Evolutionary conservation across 2,888 invertebrate species (phyloP).

Genomic region (Xestia c-nigrum): DNA sequence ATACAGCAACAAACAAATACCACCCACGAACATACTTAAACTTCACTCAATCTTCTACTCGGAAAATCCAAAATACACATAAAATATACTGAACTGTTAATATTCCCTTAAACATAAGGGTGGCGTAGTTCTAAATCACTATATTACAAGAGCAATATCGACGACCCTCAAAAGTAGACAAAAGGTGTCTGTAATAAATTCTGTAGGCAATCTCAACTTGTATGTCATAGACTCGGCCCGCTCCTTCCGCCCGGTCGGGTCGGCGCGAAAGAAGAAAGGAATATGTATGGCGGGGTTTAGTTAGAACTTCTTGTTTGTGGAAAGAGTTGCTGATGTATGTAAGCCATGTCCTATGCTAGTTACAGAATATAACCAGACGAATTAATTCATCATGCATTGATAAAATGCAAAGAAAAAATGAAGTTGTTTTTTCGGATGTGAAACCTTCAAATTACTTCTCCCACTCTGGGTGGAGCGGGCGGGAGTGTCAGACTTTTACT

Average conservation of each 20-base stretch:
- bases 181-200: conserved; percentile 63
- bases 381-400: too few species aligned
- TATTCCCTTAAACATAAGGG: conserved; percentile 42
- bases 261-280: conserved; percentile 24
- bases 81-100: conserved; percentile 27
- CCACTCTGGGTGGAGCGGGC: too few species aligned
- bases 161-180: conserved; percentile 62
- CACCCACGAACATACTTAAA: neutral
- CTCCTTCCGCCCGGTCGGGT: conserved; percentile 4
- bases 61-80: conserved; percentile 14
- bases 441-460: too few species aligned
- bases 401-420: too few species aligned
- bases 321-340: neutral
- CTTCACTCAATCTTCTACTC: conserved; percentile 18
- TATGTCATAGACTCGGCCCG: conserved; percentile 41
- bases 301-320: conserved; percentile 16
- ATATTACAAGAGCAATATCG: conserved; percentile 63
- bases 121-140: conserved; percentile 55
- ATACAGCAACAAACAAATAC: neutral
- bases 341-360: neutral
- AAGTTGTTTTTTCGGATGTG: too few species aligned
- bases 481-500: too few species aligned
- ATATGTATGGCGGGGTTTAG: conserved; percentile 23
- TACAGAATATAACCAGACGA: neutral
- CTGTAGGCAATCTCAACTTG: conserved; percentile 61